These are phyloP conservation scores for Bombyx mori DNA, from an alignment of 1,140 invertebrate species.

Conservation along the genomic window DNA sequence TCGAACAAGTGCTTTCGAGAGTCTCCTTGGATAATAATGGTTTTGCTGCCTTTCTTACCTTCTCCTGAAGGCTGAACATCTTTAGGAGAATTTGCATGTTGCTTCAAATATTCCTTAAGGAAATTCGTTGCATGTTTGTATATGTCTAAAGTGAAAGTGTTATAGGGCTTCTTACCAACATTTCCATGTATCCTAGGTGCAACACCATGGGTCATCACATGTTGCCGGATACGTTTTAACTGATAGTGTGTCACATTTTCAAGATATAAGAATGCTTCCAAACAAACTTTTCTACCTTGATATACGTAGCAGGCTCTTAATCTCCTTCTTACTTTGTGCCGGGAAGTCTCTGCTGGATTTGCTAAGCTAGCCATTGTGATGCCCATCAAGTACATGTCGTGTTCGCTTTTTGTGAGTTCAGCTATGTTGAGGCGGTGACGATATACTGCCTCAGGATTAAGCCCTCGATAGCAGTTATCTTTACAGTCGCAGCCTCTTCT, in stretches of 20 bases:
- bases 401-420: slow-evolving; percentile 82
- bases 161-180: slow-evolving; percentile 85
- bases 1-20: slow-evolving; percentile 82
- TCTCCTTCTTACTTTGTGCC: slow-evolving; percentile 80
- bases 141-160: slow-evolving; percentile 83
- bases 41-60: slow-evolving; percentile 59
- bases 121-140: slow-evolving; percentile 84
- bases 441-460: slow-evolving; percentile 82
- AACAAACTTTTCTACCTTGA: slow-evolving; percentile 81
- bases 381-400: slow-evolving; percentile 85
- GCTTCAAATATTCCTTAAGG: slow-evolving; percentile 78
- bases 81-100: slow-evolving; percentile 60
- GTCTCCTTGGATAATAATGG: slow-evolving; percentile 78
- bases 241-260: slow-evolving; percentile 88
- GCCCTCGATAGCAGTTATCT: slow-evolving; percentile 80
- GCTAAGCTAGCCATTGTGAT: slow-evolving; percentile 84
- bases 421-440: slow-evolving; percentile 83
- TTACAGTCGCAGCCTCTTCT: slow-evolving; percentile 82
- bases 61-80: slow-evolving; percentile 73
- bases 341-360: slow-evolving; percentile 80
- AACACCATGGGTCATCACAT: slow-evolving; percentile 84
- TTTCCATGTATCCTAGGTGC: slow-evolving; percentile 84
- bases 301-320: slow-evolving; percentile 82
- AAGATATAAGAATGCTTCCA: slow-evolving; percentile 84
- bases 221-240: slow-evolving; percentile 82